Conservation (phyloP, 92 coral and sea anemone genomes). For the Pocillopora meandrina region DNA sequence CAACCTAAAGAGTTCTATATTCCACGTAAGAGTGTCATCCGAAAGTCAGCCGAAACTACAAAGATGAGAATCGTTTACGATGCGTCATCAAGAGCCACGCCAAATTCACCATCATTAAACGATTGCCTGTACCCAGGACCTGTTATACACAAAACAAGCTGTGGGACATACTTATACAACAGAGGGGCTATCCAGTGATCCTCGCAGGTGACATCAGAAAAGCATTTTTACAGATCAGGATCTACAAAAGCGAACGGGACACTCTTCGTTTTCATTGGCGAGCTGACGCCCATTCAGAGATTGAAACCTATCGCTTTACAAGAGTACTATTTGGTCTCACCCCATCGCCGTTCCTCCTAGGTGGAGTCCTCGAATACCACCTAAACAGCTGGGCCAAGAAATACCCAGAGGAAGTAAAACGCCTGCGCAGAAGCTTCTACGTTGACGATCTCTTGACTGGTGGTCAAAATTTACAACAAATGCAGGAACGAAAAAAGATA, state of each 20-base stretch:
- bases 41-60: constrained; percentile 29
- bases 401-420: constrained; percentile 10
- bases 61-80: constrained; percentile 57
- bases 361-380: constrained; percentile 20
- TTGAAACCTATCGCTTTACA: constrained; percentile 3
- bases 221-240: constrained; percentile 53
- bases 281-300: neutral
- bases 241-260: constrained; percentile 7
- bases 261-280: neutral
- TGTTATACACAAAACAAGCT: constrained; percentile 45
- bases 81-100: constrained; percentile 43
- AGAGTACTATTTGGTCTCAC: constrained; percentile 9
- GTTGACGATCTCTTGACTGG: constrained; percentile 13
- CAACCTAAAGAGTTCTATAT: constrained; percentile 36
- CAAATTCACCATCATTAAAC: constrained; percentile 29
- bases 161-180: constrained; percentile 47
- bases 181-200: constrained; percentile 38
- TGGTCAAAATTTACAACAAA: neutral
- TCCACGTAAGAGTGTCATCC: constrained; percentile 28
- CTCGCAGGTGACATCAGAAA: constrained; percentile 39
- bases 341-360: constrained; percentile 10
- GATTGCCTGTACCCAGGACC: constrained; percentile 45
- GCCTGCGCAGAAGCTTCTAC: constrained; percentile 10
- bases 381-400: constrained; percentile 1
- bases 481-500: neutral